Base-by-base conservation (phyloP, 2,888 invertebrate species). In the Diadromus collaris region DNA sequence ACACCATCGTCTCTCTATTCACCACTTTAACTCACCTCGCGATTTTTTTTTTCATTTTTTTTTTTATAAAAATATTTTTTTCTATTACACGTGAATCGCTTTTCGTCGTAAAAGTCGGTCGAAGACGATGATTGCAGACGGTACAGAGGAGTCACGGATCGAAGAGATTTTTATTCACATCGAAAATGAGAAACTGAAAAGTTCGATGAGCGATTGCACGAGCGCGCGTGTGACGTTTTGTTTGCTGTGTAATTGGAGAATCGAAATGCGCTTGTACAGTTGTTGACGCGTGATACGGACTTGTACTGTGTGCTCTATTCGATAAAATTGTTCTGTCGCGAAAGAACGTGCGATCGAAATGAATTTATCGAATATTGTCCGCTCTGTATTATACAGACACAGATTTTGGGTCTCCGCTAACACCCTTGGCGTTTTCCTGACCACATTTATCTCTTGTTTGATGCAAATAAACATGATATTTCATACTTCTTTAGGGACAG, bases 1-100 rank as follows among this genome's bases (percentile, higher is more conserved):
- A 90, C 83, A 83, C 80, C 81, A 81, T 80, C 81, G 67, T 80
- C 80, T 71, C 46, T 83, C 65, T 67, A 41, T 77, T n/a, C 64
- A 29, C 64, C 65, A 54, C 29, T 41, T 64, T 64, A 13, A 32
- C 48, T n/a, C 34, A 21, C 48, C 75, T 72, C 78, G 79, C 72
- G 75, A 81, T 81, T 83, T 85, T 85, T 83, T 81, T 76, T 78
- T 27, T 34, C 44, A n/a, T n/a, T 60, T 60, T 34, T 61, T 70
- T 60, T 34, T 44, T 46, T 19, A n/a, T 7, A 29, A n/a, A n/a
- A n/a, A n/a, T n/a, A n/a, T n/a, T n/a, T n/a, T 51, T 34, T 65
- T n/a, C 19, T 27, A 46, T 29, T 2, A 29, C 27, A 29, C 16
- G 1, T 21, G 13, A 51, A 9, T 51, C 10, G 13, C 16, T 64